Conservation (phyloP, 2,888 invertebrate genomes). For the Rhamnusium bicolor region DNA sequence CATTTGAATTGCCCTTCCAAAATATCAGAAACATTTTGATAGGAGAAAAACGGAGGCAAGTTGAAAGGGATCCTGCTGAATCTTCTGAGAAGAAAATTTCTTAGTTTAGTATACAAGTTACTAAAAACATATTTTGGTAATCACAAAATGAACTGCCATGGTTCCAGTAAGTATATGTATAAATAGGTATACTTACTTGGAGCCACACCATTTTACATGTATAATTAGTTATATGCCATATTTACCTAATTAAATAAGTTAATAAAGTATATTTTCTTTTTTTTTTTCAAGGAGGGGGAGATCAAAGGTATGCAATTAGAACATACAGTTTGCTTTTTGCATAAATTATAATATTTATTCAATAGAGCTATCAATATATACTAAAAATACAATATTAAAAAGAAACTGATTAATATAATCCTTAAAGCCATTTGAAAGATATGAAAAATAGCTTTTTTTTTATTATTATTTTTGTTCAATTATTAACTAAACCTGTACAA, state of each 20-base stretch:
- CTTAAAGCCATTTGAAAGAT: constrained; percentile 46
- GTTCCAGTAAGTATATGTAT: not conserved
- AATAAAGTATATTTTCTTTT: not conserved
- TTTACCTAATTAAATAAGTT: not conserved
- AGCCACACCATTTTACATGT: not conserved
- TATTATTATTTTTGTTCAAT: constrained; percentile 19
- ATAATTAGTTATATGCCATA: not conserved
- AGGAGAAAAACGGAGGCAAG: constrained; percentile 54
- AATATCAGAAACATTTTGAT: constrained; percentile 76
- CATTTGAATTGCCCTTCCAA: constrained; percentile 81
- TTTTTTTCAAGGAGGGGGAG: not conserved
- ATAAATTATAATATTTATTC: constrained; percentile 29
- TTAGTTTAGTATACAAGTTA: not conserved
- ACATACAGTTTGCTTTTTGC: not conserved
- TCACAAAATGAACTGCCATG: not conserved
- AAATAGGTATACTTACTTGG: not conserved
- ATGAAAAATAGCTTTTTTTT: constrained; percentile 50
- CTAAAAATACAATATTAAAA: constrained; percentile 43
- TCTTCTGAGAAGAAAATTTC: constrained; percentile 9
- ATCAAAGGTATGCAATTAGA: not conserved
- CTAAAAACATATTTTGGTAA: not conserved
- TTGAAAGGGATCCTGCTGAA: not conserved
- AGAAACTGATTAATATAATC: constrained; percentile 36
- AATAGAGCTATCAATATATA: constrained; percentile 12
- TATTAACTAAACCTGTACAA: constrained; percentile 57